Conservation (phyloP, 2,888 invertebrate genomes). For the Pristionchus fissidentatus region DNA sequence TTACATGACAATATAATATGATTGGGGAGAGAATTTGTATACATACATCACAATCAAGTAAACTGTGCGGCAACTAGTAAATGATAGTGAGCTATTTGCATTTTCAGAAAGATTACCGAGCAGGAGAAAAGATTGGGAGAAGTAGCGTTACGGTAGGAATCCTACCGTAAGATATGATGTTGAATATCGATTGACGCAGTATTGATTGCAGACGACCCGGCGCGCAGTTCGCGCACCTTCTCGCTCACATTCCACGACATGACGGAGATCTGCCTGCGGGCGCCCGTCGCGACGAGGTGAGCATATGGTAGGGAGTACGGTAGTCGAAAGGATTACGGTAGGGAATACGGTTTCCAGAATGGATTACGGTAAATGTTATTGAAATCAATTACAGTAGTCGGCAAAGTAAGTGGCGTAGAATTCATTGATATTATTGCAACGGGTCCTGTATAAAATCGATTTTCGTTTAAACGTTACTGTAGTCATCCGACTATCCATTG, state of each 20-base stretch:
- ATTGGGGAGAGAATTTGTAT: too few species aligned
- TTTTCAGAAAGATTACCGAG: neutral
- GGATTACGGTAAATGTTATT: neutral
- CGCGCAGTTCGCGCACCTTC: slow-evolving; percentile 43
- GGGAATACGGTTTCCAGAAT: neutral
- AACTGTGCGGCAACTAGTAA: too few species aligned
- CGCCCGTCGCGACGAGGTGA: slow-evolving; percentile 15
- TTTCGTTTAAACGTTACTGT: neutral
- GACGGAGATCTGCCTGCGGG: slow-evolving; percentile 49
- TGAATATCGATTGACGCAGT: neutral
- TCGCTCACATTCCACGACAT: slow-evolving; percentile 50
- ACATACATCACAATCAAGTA: too few species aligned
- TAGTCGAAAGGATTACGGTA: neutral
- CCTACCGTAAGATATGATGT: neutral
- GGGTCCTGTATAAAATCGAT: neutral
- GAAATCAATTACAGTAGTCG: neutral
- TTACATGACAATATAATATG: too few species aligned
- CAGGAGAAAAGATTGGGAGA: neutral
- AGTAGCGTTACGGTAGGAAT: neutral
- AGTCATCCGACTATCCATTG: slow-evolving; percentile 1
- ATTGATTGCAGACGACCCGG: slow-evolving; percentile 44
- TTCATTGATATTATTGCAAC: too few species aligned
- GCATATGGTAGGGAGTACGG: slow-evolving; percentile 4
- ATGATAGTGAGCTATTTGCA: neutral
- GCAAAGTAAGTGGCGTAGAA: too few species aligned